Percentiles rank a stretch among this genome's conserved stretches.
These are phyloP conservation scores for Acanthisitta chloris DNA, from an alignment of 2,113 vertebrate species.

Conservation along the genomic window DNA sequence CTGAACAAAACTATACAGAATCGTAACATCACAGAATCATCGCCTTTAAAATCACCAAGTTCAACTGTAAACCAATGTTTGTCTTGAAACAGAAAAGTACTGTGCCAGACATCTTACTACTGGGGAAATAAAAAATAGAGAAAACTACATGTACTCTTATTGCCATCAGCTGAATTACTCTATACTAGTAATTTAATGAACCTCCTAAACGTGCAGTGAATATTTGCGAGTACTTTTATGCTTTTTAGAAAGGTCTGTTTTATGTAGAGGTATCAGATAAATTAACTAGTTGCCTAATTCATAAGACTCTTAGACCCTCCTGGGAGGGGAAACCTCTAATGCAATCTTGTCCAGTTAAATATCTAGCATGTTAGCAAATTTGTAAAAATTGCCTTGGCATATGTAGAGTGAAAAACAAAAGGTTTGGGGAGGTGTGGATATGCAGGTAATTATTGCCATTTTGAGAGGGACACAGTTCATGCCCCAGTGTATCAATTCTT, in stretches of 20 bases:
- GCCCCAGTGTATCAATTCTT: background rate
- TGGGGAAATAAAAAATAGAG: background rate
- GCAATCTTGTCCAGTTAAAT: background rate
- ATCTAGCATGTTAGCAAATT: background rate
- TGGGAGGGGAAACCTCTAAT: too few species aligned
- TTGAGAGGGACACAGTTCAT: background rate
- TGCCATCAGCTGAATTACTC: background rate
- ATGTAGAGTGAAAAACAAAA: background rate
- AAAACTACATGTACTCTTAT: background rate
- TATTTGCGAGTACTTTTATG: background rate
- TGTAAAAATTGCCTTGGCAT: background rate
- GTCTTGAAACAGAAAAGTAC: background rate
- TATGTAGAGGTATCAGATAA: background rate
- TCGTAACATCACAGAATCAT: background rate
- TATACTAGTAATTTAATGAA: background rate
- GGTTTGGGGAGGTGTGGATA: background rate
- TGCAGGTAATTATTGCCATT: background rate
- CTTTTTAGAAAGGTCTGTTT: background rate
- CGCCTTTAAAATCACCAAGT: background rate
- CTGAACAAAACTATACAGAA: background rate
- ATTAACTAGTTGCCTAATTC: background rate
- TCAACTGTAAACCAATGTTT: background rate
- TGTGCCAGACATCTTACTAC: background rate
- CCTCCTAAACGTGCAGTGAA: background rate
- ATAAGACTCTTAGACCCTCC: fast-evolving